A percentile compares a stretch with the other conserved stretches of the same genome.
phyloP scores from a whole-genome alignment of 2,888 invertebrate species.

The Yponomeuta plumbellus region DNA sequence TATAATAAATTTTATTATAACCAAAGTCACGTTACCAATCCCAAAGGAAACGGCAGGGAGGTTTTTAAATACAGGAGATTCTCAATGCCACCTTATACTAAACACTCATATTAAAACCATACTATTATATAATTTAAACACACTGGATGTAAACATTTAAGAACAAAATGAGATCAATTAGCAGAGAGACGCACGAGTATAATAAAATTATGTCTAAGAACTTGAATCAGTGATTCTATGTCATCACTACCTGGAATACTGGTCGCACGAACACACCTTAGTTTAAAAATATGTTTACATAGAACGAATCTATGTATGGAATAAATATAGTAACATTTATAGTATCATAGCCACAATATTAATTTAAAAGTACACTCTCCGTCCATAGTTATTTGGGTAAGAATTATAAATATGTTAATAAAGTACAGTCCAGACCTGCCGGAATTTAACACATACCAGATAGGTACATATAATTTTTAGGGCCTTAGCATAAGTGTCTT shows the following conservation, averaged over 20 bases:
- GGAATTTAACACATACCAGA: neutral
- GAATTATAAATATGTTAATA: neutral
- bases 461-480: neutral
- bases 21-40: neutral
- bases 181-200: neutral
- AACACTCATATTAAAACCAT: neutral
- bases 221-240: neutral
- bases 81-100: neutral
- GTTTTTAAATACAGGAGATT: neutral
- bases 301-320: neutral
- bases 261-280: constrained; percentile 6
- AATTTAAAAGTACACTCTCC: neutral
- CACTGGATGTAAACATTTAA: constrained; percentile 1
- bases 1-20: no score
- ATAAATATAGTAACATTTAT: neutral
- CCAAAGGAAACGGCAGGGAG: neutral
- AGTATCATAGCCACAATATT: constrained; percentile 5
- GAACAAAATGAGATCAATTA: constrained; percentile 7
- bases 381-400: neutral
- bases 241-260: neutral
- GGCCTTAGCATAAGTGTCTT: neutral
- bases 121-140: neutral
- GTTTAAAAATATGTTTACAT: neutral
- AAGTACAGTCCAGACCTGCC: neutral
- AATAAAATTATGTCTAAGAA: neutral